Base-by-base conservation (phyloP, 2,888 invertebrate species). In the Andrena minutula region DNA sequence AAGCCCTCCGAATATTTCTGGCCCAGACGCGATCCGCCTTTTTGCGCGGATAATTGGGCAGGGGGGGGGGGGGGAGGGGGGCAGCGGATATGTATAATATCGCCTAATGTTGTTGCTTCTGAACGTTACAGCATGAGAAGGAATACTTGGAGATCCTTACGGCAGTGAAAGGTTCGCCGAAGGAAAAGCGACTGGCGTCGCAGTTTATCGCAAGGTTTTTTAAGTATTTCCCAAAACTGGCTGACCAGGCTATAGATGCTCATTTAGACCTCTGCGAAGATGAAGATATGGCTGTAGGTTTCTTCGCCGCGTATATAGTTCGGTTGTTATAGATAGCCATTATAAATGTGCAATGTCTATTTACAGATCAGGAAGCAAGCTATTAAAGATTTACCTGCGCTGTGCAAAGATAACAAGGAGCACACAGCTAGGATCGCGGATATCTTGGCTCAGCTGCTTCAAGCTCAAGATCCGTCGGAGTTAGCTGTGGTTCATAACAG, bases 161-260 rank as follows among this genome's bases (percentile, higher is more conserved):
- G 75, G 98, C 98, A 53, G 97, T 98, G 0, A 98, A 98, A 94
- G 98, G 98, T 35, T 96, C 96, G 0, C 96, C 97, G 23, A 98
- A 97, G 90, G 98, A 98, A 92, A 99, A 99, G 93, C 96, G 98
- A 75, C 94, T 99, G 84, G 98, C 99, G 5, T 98, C 99, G 2
- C 99, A 99, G 94, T 99, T 99, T 90, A 98, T 99, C 92, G 97
- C 98, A 2, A 96, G 98, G 94, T 99, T 99, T 94, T 98, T 98
- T 93, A 98, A 97, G 92, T 96, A 97, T 94, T 99, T 99, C 94
- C 99, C 99, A 7, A 95, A 95, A 82, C 94, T 98, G 77, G 96
- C 97, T n/a, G 97, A 97, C 88, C 96, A 97, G 92, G 98, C 99
- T 7, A 96, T 99, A 72, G 97, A 99, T 94, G 98, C 98, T 80